Base-by-base conservation (phyloP, 2,888 invertebrate species). In the Cinara cedri region DNA sequence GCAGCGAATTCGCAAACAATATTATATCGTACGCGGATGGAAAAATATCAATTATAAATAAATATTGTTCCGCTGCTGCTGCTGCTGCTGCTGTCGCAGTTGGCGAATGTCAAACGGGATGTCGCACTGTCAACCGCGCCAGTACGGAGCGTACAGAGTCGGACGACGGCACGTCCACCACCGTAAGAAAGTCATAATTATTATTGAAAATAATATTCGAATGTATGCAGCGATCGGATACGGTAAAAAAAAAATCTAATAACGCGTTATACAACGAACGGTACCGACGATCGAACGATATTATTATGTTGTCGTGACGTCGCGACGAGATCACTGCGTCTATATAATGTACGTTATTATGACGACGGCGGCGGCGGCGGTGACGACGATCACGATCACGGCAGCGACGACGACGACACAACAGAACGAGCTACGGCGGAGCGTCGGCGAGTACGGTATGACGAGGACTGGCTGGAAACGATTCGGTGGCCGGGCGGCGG, bases 101-200 rank as follows among this genome's bases (percentile, higher is more conserved):
- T 19, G 54, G 10, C n/a, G 46, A 66, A 24, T 24, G 24, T 66
- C 51, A 19, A 4, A 10, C 70, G 42, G 19, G 55, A 8, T 34
- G 57, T n/a, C n/a, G 70, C 62, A 34, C 51, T n/a, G 62, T 81
- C 76, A 72, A 16, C 78, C 68, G 49, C 68, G 51, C 34, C 60
- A 24, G 70, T 51, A 78, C 44, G 60, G 68, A 0, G 46, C 54
- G 78, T 68, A 75, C 42, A 54, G 19, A 42, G 74, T 24, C 14
- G 63, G 51, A n/a, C 74, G 74, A 62, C 62, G 62, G 16, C 62
- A 51, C 34, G 62, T 74, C 62, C 62, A 63, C 19, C 72, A 34
- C 24, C 24, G 74, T 8, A 16, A 14, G 4, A 19, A 16, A 42
- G 19, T 51, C 74, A 63, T 72, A 19, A 34, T 34, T 34, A 34